Evolutionary conservation across 2,888 invertebrate species (phyloP).

Genomic region (Ormyrus thymus): DNA sequence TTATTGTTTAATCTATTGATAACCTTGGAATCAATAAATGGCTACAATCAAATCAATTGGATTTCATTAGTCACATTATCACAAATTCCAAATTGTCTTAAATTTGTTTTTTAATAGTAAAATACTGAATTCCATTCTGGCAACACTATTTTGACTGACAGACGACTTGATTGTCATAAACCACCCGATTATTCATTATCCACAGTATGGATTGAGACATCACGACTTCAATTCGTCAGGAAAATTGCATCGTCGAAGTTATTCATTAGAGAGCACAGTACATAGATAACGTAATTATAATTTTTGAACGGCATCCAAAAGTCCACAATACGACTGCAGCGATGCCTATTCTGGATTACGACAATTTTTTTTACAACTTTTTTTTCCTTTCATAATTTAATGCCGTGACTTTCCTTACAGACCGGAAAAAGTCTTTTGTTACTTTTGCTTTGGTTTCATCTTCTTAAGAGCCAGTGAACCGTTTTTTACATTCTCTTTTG

Average conservation of each 20-base stretch:
- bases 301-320: slow-evolving; percentile 74
- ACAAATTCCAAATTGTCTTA: slow-evolving; percentile 37
- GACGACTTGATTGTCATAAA: slow-evolving; percentile 47
- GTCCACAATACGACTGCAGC: slow-evolving; percentile 76
- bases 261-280: slow-evolving; percentile 46
- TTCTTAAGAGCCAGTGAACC: slow-evolving; percentile 57
- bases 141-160: slow-evolving; percentile 44
- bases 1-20: slow-evolving; percentile 16
- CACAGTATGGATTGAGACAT: slow-evolving; percentile 33
- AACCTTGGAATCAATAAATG: background rate
- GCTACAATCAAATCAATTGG: slow-evolving; percentile 5
- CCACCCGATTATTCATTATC: slow-evolving; percentile 42
- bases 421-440: slow-evolving; percentile 58
- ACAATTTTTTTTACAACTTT: slow-evolving; percentile 53
- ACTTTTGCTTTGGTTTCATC: slow-evolving; percentile 49
- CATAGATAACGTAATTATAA: slow-evolving; percentile 61
- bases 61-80: slow-evolving; percentile 10
- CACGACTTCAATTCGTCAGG: slow-evolving; percentile 20
- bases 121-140: slow-evolving; percentile 10
- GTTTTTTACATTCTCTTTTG: slow-evolving; percentile 43
- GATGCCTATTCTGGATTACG: slow-evolving; percentile 75
- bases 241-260: slow-evolving; percentile 39
- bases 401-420: slow-evolving; percentile 58
- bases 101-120: slow-evolving; percentile 49
- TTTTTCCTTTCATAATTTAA: slow-evolving; percentile 52